phyloP scores from a whole-genome alignment of 2,797 vertebrate species.

The Bryconaethiops microstoma region DNA sequence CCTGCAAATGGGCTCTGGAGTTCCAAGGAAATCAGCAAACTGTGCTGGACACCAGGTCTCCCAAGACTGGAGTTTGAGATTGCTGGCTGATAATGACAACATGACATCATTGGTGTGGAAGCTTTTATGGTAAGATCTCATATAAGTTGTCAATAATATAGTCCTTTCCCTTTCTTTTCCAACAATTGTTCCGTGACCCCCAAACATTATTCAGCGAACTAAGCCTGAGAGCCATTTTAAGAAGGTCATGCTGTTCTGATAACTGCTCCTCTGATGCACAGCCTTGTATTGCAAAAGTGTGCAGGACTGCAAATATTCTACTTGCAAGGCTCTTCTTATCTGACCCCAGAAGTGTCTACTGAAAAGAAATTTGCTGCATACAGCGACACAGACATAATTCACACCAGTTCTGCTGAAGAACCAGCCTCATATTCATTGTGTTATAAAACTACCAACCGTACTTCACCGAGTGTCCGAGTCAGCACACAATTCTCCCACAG shows the following conservation, averaged over 20 bases:
- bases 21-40: too few species aligned
- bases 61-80: too few species aligned
- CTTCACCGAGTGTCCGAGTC: background rate
- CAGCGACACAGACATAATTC: background rate
- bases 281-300: background rate
- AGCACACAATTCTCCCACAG: constrained; percentile 61
- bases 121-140: too few species aligned
- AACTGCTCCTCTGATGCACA: background rate
- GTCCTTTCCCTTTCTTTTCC: background rate
- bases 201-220: background rate
- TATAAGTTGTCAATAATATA: too few species aligned
- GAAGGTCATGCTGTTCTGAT: background rate
- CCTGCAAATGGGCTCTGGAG: too few species aligned
- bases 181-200: background rate
- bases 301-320: background rate
- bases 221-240: background rate
- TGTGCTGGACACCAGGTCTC: too few species aligned
- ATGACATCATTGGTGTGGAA: too few species aligned
- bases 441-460: background rate
- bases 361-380: background rate
- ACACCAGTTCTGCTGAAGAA: background rate
- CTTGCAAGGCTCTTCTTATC: background rate
- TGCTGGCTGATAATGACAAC: too few species aligned
- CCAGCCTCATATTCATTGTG: background rate
- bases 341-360: background rate